Percentiles rank a stretch among this genome's conserved stretches.
Conservation (phyloP, 2,888 invertebrate genomes). For the Theretra japonica region DNA sequence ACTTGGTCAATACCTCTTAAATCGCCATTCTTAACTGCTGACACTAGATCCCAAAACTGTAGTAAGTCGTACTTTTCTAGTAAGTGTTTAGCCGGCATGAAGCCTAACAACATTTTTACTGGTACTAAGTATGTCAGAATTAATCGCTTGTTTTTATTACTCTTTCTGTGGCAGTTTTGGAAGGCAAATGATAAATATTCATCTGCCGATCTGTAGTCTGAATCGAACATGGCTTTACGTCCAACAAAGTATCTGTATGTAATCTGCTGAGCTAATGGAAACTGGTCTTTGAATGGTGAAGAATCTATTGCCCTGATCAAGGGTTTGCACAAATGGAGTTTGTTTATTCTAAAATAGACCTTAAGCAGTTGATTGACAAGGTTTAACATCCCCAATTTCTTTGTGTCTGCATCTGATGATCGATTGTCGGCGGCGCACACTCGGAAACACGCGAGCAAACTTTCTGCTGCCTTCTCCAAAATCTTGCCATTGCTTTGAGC, state of each 20-base stretch:
- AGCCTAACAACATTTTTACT: conserved; percentile 98
- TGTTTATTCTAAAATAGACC: conserved; percentile 95
- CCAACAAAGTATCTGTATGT: conserved; percentile 99
- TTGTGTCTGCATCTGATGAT: conserved; percentile 95
- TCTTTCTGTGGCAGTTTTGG: conserved; percentile 92
- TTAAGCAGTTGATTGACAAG: conserved; percentile 99
- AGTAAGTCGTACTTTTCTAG: conserved; percentile 95
- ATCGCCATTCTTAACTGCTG: conserved; percentile 96
- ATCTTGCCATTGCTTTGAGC: conserved; percentile 87
- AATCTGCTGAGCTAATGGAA: conserved; percentile 96
- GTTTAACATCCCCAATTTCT: conserved; percentile 97
- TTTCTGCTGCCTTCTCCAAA: conserved; percentile 96
- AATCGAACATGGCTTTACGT: conserved; percentile 99
- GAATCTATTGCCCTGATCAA: conserved; percentile 98
- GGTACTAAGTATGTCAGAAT: conserved; percentile 98
- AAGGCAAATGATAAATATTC: conserved; percentile 97
- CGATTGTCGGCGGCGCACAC: conserved; percentile 98
- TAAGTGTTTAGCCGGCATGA: conserved; percentile 93
- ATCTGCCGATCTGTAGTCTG: conserved; percentile 97
- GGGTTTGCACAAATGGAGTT: conserved; percentile 95
- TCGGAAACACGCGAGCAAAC: conserved; percentile 96
- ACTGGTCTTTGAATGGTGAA: conserved; percentile 94
- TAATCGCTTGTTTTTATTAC: conserved; percentile 93
- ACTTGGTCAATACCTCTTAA: conserved; percentile 92
- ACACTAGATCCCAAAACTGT: conserved; percentile 95